phyloP scores from a whole-genome alignment of 2,888 invertebrate genomes.

The Oligia strigilis region DNA sequence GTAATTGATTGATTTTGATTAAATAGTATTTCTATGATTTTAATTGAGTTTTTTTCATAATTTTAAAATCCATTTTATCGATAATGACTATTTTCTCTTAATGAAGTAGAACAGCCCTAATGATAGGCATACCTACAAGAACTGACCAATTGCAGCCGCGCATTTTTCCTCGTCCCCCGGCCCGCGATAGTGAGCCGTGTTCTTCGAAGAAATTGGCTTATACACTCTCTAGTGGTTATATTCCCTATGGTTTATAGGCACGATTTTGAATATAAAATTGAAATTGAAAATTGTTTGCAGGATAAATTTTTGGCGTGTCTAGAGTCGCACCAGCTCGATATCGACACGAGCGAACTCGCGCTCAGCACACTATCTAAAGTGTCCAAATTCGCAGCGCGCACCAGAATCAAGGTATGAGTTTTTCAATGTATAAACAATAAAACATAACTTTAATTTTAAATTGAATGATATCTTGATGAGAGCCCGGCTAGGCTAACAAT shows the following conservation, averaged over 20 bases:
- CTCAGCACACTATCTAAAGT: constrained; percentile 97
- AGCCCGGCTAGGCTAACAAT: constrained; percentile 29
- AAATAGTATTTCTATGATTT: too few species aligned
- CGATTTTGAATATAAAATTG: background rate
- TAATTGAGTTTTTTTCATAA: too few species aligned
- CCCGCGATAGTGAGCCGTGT: too few species aligned
- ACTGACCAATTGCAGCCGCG: too few species aligned
- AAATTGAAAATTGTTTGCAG: constrained; percentile 85
- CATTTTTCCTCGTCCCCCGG: too few species aligned
- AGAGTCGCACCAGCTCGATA: constrained; percentile 95
- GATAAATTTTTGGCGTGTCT: constrained; percentile 95
- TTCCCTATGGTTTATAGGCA: background rate
- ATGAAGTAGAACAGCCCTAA: too few species aligned
- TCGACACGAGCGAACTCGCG: constrained; percentile 96
- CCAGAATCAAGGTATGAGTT: constrained; percentile 92
- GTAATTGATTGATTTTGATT: too few species aligned
- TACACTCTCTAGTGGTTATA: too few species aligned
- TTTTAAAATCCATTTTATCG: too few species aligned
- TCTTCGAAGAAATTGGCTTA: too few species aligned
- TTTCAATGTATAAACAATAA: background rate
- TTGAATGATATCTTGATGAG: constrained; percentile 27
- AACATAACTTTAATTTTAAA: constrained; percentile 22
- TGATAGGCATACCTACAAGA: too few species aligned
- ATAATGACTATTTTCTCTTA: too few species aligned
- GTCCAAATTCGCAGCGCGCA: constrained; percentile 96